These are phyloP conservation scores for Nephrocerus scutellatus DNA, from an alignment of 2,888 invertebrate genomes.

Conservation along the genomic window DNA sequence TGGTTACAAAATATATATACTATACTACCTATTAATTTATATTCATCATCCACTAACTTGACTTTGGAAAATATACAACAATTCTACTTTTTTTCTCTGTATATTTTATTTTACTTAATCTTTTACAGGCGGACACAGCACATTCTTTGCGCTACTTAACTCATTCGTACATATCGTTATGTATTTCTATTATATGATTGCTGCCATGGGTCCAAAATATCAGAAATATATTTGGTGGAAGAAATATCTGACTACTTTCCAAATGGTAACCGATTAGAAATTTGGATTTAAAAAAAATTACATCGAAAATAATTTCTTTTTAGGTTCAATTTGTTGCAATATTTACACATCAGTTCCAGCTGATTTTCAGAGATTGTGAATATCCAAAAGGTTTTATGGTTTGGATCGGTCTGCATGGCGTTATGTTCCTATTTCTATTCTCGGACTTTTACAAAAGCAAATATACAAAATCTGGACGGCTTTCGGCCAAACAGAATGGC, in stretches of 20 bases:
- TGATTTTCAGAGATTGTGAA: conserved; percentile 82
- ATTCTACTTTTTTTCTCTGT: no score
- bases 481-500: conserved; percentile 26
- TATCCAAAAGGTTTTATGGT: conserved; percentile 86
- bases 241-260: conserved; percentile 88
- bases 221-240: conserved; percentile 98
- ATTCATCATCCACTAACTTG: no score
- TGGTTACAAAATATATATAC: no score
- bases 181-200: conserved; percentile 95
- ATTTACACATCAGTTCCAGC: conserved; percentile 85
- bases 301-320: no score
- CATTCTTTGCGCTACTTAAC: conserved; percentile 90
- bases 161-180: conserved; percentile 94
- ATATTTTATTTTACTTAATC: conserved; percentile 8
- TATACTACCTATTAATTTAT: no score
- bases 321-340: conserved; percentile 90
- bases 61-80: no score
- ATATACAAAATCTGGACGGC: conserved; percentile 52
- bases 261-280: conserved; percentile 66
- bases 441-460: conserved; percentile 88
- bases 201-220: conserved; percentile 88
- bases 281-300: background rate
- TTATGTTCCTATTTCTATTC: conserved; percentile 90
- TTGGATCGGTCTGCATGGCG: conserved; percentile 92
- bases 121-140: conserved; percentile 83